phyloP scores from a whole-genome alignment of 2,888 invertebrate genomes.

The Mimachlamys varia region DNA sequence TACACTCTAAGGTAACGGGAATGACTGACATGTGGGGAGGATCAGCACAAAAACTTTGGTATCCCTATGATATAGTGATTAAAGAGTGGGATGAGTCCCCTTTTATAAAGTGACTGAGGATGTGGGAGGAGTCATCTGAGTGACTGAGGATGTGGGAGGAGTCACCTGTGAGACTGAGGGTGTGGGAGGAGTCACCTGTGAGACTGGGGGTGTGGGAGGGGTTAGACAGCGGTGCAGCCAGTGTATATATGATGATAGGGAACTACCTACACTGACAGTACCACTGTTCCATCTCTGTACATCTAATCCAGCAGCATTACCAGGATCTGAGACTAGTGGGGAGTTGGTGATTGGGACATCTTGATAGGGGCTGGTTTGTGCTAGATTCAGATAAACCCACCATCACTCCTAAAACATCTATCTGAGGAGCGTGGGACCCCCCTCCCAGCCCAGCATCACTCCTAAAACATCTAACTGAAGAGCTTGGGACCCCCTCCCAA shows the following conservation, averaged over 20 bases:
- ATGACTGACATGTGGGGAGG: conserved; percentile 1
- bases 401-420: conserved; percentile 11
- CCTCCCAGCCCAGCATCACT: conserved; percentile 1
- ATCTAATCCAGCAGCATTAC: conserved; percentile 17
- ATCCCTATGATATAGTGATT: no score
- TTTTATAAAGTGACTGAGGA: no score
- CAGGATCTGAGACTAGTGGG: neutral
- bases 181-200: neutral
- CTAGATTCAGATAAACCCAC: conserved; percentile 29
- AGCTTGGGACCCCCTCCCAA: conserved; percentile 24
- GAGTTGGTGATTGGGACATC: conserved; percentile 1
- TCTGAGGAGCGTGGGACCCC: neutral
- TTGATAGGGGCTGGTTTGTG: conserved; percentile 34
- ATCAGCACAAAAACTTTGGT: neutral
- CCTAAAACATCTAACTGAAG: neutral
- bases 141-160: no score
- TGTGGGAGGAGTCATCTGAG: no score
- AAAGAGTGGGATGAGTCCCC: no score
- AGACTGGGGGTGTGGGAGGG: neutral
- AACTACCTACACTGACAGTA: neutral
- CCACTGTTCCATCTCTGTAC: neutral
- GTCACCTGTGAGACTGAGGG: no score
- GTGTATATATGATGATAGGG: neutral
- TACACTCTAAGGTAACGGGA: neutral
- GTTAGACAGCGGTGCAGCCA: neutral